A percentile compares a stretch with the other conserved stretches of the same genome.
These are phyloP conservation scores for Drosophila buzzatii DNA, from an alignment of 2,888 invertebrate genomes.

Conservation along the genomic window DNA sequence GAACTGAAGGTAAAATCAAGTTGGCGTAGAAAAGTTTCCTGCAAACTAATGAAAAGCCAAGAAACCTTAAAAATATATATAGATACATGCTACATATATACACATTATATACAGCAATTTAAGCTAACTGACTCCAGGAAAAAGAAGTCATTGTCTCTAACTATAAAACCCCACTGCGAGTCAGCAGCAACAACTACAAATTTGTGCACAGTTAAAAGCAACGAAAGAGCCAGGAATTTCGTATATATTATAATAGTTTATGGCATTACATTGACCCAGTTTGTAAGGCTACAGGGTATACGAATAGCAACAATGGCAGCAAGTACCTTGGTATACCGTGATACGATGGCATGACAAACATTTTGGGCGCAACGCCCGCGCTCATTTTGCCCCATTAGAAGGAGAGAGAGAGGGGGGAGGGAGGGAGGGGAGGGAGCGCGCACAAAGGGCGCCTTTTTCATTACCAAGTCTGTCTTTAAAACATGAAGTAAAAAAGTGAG, in stretches of 20 bases:
- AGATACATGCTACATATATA: background rate
- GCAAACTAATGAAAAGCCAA: background rate
- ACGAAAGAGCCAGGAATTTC: background rate
- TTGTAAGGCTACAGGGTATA: constrained; percentile 32
- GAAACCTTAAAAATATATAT: background rate
- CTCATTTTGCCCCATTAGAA: constrained; percentile 40
- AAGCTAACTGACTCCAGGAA: background rate
- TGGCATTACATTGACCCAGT: constrained; percentile 1
- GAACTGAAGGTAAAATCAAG: background rate
- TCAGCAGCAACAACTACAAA: constrained; percentile 1
- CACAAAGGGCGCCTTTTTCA: constrained; percentile 74
- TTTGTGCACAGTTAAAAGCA: background rate
- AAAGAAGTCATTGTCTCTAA: background rate
- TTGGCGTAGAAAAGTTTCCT: background rate
- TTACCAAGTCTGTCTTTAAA: constrained; percentile 71
- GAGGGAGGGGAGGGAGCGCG: background rate
- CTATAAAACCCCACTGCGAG: background rate
- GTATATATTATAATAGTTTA: constrained; percentile 9
- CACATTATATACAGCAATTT: background rate
- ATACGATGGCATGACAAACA: constrained; percentile 64
- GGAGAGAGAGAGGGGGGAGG: background rate
- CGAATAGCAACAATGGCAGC: constrained; percentile 23
- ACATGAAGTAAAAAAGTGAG: constrained; percentile 65
- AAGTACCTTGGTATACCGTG: constrained; percentile 42
- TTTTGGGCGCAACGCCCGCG: constrained; percentile 77